Evolutionary conservation across 2,797 vertebrate species (phyloP), one percentile per base, ranked within the genome.

Genomic region (Phrynocephalus guinanensis): DNA sequence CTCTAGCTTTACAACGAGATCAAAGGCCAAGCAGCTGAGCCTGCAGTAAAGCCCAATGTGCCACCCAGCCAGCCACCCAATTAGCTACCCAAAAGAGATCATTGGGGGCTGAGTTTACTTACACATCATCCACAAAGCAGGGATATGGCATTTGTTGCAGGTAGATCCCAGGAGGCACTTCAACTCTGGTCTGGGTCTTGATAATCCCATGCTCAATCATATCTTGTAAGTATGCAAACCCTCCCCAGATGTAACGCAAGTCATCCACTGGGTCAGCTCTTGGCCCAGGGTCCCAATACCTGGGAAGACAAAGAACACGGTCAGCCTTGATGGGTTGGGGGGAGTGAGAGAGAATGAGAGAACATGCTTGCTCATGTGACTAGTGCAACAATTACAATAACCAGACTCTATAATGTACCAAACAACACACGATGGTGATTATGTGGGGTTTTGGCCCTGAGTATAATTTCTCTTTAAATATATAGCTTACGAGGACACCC

Each of bases 141-240:
- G 99, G 98, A 92, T 99, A 99, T 5, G 98, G 98, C 96, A 99
- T 98, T 96, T 99, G 98, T 94, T 99, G 98, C 28, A 99, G 96
- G 92, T 99, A 99, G 91, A 99, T 94, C 71, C 98, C 98, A 38
- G 97, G 16, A 0, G 97, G 96, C 93, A 97, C 92, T 89, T 98
- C 96, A 88, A 94, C 94, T 52, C 92, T 95, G 0, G 97, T 98
- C 86, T 98, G 98, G 9, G 96, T 97, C 95, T 95, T 97, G 87
- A 98, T 98, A 94, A 99, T 97, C 0, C 97, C 98, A 22, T 97
- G 98, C 70, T 99, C 99, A 80, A 99, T 95, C 95, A 99, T 98
- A 92, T 99, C 98, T 95, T 99, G 98, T 52, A 99, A 97, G 95
- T 99, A 99, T 0, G 98, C 98, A 95, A 99, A 99, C 48, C 98